A percentile compares a stretch with the other conserved stretches of the same genome.
Conservation (phyloP, 1,140 invertebrate species). For the Drosophila busckii region DNA sequence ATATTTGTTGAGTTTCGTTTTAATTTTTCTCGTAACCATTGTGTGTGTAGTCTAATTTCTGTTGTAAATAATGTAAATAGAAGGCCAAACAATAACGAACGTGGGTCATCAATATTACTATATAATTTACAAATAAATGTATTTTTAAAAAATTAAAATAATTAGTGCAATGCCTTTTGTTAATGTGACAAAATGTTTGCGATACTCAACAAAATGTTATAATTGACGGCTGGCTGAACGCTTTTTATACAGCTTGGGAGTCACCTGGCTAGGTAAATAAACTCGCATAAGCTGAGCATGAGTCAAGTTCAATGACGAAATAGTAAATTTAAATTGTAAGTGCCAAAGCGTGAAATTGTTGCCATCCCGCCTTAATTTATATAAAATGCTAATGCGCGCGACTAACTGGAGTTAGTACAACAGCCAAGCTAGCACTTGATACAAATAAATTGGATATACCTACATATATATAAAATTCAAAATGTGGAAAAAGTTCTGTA, state of each 20-base stretch:
- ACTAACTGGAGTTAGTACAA: slow-evolving; percentile 22
- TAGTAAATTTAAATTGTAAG: slow-evolving; percentile 19
- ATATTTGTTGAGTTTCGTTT: slow-evolving; percentile 71
- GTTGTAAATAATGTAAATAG: slow-evolving; percentile 73
- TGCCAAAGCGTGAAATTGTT: slow-evolving; percentile 59
- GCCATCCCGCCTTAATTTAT: slow-evolving; percentile 19
- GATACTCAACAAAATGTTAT: slow-evolving; percentile 23
- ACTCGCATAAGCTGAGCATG: slow-evolving; percentile 31
- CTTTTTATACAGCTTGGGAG: slow-evolving; percentile 1
- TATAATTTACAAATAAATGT: slow-evolving; percentile 70
- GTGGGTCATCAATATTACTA: slow-evolving; percentile 47
- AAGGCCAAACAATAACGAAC: slow-evolving; percentile 41
- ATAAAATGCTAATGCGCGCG: slow-evolving; percentile 37
- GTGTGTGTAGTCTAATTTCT: slow-evolving; percentile 60
- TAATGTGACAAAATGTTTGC: slow-evolving; percentile 48
- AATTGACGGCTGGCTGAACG: too few relatives aligned
- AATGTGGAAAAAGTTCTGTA: too few relatives aligned
- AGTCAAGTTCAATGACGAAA: slow-evolving; percentile 78
- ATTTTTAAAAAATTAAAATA: slow-evolving; percentile 56
- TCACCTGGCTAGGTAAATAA: slow-evolving; percentile 50
- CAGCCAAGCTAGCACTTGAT: slow-evolving; percentile 5
- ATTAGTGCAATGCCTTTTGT: slow-evolving; percentile 9
- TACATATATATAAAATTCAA: neutral
- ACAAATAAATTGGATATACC: slow-evolving; percentile 14
- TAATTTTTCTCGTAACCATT: too few relatives aligned